These are phyloP conservation scores for Enteromius paludinosus DNA, from an alignment of 2,797 vertebrate genomes.

Conservation along the genomic window DNA sequence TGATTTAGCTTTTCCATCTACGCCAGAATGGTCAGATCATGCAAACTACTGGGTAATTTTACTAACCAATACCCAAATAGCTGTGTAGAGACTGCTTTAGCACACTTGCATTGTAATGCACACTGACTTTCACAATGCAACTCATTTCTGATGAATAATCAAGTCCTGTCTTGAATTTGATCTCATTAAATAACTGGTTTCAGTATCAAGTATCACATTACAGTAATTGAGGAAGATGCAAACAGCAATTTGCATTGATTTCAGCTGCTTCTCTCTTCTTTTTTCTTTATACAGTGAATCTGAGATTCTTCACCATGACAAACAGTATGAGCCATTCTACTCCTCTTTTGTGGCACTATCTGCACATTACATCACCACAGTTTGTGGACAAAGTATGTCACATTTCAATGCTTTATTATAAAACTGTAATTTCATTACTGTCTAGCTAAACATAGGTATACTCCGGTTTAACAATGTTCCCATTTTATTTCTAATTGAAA, in stretches of 20 bases:
- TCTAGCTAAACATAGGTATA: not conserved
- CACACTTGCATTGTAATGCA: not conserved
- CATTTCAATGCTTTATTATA: slow-evolving; percentile 10
- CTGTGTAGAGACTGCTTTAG: not conserved
- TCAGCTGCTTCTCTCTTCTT: slow-evolving; percentile 25
- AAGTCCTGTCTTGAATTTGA: not conserved
- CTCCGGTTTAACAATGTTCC: not conserved
- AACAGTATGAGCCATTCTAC: slow-evolving; percentile 99
- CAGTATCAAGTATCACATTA: not conserved
- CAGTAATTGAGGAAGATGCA: not conserved
- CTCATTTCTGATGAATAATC: not conserved
- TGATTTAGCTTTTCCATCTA: not conserved
- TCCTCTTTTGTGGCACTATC: slow-evolving; percentile 98
- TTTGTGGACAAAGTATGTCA: slow-evolving; percentile 95
- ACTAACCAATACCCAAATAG: not conserved
- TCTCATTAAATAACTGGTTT: not conserved
- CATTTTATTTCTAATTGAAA: slow-evolving; percentile 1
- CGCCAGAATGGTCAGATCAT: not conserved
- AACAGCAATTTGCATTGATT: not conserved
- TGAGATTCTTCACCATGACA: slow-evolving; percentile 97
- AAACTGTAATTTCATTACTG: not conserved
- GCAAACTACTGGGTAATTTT: not conserved
- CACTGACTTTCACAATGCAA: not conserved
- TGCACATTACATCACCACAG: slow-evolving; percentile 98
- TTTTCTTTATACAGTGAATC: slow-evolving; percentile 84